Evolutionary conservation across 2,888 invertebrate species (phyloP).

Genomic region (Lepidochrysops patricia): DNA sequence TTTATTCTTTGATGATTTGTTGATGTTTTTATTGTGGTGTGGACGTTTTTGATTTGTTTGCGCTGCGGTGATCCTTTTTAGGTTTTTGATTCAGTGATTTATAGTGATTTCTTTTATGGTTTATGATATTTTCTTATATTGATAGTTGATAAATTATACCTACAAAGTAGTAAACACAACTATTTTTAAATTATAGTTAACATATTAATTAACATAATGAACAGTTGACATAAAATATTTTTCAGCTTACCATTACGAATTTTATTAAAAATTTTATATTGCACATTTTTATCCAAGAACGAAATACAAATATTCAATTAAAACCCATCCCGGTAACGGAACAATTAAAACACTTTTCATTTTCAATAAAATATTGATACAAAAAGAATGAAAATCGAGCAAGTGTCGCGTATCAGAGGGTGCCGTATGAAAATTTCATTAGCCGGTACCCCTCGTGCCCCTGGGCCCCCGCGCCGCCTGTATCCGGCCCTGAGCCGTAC

Average conservation of each 20-base stretch:
- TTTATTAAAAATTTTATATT: neutral
- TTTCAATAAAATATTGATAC: conserved; percentile 1
- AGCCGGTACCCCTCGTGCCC: neutral
- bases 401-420: neutral
- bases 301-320: neutral
- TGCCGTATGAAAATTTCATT: conserved; percentile 1
- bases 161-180: no score
- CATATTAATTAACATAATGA: no score
- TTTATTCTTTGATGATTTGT: conserved; percentile 10
- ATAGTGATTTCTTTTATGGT: no score
- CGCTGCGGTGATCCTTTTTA: neutral
- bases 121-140: neutral
- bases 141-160: no score
- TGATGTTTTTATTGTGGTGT: neutral
- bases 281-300: neutral
- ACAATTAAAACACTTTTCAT: neutral
- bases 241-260: no score
- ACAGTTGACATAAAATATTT: no score
- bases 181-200: no score
- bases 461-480: neutral
- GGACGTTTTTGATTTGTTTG: neutral
- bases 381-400: neutral
- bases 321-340: neutral
- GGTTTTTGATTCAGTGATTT: neutral
- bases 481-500: neutral